Conservation (phyloP, 2,113 vertebrate genomes). For the Psophia crepitans region DNA sequence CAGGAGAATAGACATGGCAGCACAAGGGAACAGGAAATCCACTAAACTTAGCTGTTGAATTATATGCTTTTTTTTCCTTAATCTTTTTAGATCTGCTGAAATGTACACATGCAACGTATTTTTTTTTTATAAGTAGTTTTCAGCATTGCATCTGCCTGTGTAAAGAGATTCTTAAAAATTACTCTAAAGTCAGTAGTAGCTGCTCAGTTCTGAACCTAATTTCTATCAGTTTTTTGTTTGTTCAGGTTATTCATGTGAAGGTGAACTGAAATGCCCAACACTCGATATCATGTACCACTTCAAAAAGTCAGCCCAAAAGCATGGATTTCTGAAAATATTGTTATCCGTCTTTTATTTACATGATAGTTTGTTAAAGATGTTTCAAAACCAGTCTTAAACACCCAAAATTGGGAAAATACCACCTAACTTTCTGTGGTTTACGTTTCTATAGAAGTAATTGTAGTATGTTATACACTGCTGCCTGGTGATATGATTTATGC, state of each 20-base stretch:
- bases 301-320: not conserved
- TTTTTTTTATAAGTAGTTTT: not conserved
- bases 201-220: not conserved
- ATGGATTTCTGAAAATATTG: not conserved
- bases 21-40: not conserved
- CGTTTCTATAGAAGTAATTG: not conserved
- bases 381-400: not conserved
- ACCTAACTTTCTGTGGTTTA: not conserved
- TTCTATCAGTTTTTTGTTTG: not conserved
- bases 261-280: not conserved
- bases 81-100: not conserved
- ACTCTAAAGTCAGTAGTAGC: not conserved
- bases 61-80: not conserved
- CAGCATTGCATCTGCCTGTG: not conserved
- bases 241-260: not conserved
- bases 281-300: not conserved
- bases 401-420: not conserved
- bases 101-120: not conserved
- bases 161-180: not conserved
- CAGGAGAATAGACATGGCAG: not conserved
- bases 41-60: not conserved
- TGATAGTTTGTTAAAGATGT: not conserved
- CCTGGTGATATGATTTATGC: not conserved
- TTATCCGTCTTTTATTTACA: not conserved
- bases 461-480: not conserved